These are phyloP conservation scores for Porites divaricata DNA, from an alignment of 92 coral and sea anemone species.

Conservation along the genomic window DNA sequence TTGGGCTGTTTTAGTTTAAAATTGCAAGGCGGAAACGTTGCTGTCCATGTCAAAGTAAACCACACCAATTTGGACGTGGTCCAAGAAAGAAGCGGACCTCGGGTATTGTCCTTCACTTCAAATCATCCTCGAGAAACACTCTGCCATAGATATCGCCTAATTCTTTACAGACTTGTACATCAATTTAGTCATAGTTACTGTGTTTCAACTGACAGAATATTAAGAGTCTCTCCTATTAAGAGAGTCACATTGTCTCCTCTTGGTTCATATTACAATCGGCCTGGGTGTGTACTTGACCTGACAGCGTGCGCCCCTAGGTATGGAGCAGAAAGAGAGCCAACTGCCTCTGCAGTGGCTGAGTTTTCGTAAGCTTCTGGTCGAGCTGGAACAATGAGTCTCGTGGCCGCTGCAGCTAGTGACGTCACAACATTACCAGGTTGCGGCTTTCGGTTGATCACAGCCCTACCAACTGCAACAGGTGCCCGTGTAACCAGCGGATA, in stretches of 20 bases:
- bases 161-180: too few relatives aligned
- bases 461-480: slow-evolving; percentile 18
- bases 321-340: slow-evolving; percentile 13
- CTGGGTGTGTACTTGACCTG: slow-evolving; percentile 12
- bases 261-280: not conserved
- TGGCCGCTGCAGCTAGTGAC: slow-evolving; percentile 42
- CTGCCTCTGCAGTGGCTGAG: slow-evolving; percentile 6
- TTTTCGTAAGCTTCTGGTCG: slow-evolving; percentile 36
- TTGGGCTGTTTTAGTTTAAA: too few relatives aligned
- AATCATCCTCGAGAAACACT: too few relatives aligned
- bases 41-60: too few relatives aligned
- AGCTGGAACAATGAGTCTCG: slow-evolving; percentile 61
- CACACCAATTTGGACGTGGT: too few relatives aligned
- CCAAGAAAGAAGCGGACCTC: too few relatives aligned
- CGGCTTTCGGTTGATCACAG: slow-evolving; percentile 24
- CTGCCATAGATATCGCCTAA: too few relatives aligned
- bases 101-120: too few relatives aligned
- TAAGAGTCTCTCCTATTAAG: too few relatives aligned
- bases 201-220: too few relatives aligned
- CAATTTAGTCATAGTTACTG: too few relatives aligned
- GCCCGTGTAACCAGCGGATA: slow-evolving; percentile 17
- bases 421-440: slow-evolving; percentile 30
- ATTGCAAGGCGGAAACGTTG: too few relatives aligned
- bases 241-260: not conserved
- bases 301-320: not conserved